Base-by-base conservation (phyloP, 2,888 invertebrate species). In the Apamea sordens region DNA sequence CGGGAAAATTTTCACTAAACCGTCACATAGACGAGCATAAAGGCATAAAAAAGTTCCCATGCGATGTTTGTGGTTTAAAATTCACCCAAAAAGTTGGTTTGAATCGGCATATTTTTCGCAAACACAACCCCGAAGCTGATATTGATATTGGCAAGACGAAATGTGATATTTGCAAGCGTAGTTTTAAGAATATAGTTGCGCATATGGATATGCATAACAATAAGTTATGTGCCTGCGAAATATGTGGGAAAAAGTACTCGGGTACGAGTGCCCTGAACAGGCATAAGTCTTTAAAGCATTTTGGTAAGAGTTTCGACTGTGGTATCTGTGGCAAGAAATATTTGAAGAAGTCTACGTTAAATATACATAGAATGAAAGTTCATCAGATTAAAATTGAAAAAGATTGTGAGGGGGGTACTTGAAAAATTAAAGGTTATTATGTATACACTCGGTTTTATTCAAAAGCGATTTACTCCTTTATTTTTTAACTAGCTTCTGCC, bases 351-450 rank as follows among this genome's bases (percentile, higher is more conserved):
- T 10, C 56, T 6, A 77, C 87, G 1, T 68, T 89, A 36, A 53
- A 28, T 18, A 74, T 64, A 0, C 89, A 89, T 32, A 78, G 24
- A 36, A 4, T 76, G 1, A 89, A 82, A 78, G 74, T 86, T 0
- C 89, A 89, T 80, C 73, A 77, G 15, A 67, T 87, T 59, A 89
- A 88, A 76, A 70, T 75, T 44, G 80, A 88, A 56, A 61, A 73
- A 47, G 15, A 21, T 41, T 5, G 15, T 10, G 36, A 28, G 1
- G 44, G 69, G 8, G 50, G 44, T 68, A 72, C 24, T 61, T 64
- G 24, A 64, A 64, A 28, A 18, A 32, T 63, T 32, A 8, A 63
- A 63, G 18, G 18, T 61, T n/a, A 59, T 13, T 13, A n/a, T n/a
- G n/a, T n/a, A n/a, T n/a, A n/a, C n/a, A n/a, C n/a, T n/a, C n/a